A percentile compares a stretch with the other conserved stretches of the same genome.
These are phyloP conservation scores for Ceratina australensis DNA, from an alignment of 1,140 invertebrate species.

Conservation along the genomic window DNA sequence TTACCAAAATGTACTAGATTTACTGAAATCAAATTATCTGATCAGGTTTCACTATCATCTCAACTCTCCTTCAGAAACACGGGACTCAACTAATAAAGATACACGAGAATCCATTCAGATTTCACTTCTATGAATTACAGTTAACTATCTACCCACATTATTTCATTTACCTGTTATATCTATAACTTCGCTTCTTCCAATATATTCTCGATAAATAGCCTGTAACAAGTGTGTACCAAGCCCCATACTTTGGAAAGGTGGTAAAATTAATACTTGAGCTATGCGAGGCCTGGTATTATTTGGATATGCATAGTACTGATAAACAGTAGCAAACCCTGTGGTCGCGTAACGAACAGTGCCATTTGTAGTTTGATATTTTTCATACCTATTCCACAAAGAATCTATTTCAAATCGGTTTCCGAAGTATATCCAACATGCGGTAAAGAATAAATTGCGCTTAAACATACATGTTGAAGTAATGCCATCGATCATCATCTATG, in stretches of 20 bases:
- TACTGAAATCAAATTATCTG: slow-evolving; percentile 39
- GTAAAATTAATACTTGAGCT: slow-evolving; percentile 94
- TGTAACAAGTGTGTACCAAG: slow-evolving; percentile 89
- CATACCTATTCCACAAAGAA: slow-evolving; percentile 83
- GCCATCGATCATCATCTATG: slow-evolving; percentile 94
- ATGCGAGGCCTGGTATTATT: slow-evolving; percentile 91
- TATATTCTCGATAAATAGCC: slow-evolving; percentile 89
- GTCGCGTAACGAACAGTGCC: slow-evolving; percentile 86
- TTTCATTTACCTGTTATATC: slow-evolving; percentile 89
- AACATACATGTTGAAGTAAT: slow-evolving; percentile 92
- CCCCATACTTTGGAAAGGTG: slow-evolving; percentile 92
- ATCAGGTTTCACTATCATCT: slow-evolving; percentile 1
- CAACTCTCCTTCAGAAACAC: not conserved
- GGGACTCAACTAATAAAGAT: not conserved
- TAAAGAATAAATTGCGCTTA: not conserved
- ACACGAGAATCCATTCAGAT: no score
- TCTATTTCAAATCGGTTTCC: slow-evolving; percentile 34
- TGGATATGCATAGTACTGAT: slow-evolving; percentile 97
- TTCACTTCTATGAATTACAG: no score
- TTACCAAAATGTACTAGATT: slow-evolving; percentile 46
- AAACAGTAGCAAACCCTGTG: slow-evolving; percentile 94
- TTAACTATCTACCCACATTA: not conserved
- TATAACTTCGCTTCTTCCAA: slow-evolving; percentile 84
- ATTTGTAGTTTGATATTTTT: slow-evolving; percentile 86
- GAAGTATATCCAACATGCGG: not conserved